Conservation (phyloP, 2,888 invertebrate species). For the Cryptocephalus primarius region DNA sequence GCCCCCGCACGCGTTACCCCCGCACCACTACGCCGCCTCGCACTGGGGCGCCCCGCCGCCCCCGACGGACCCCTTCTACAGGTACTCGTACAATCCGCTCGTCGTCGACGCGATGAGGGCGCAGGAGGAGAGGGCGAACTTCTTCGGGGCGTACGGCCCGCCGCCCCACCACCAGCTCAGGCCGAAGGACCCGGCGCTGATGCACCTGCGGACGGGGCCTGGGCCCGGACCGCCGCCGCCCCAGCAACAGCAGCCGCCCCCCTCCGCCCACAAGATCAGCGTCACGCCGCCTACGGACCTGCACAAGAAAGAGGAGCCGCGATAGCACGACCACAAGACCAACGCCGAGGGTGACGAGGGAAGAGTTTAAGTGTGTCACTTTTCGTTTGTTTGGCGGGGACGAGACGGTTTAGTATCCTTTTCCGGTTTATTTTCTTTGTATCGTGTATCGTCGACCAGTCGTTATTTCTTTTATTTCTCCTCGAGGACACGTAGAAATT, state of each 20-base stretch:
- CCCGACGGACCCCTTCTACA: constrained; percentile 43
- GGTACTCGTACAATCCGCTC: constrained; percentile 67
- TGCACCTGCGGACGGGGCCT: constrained; percentile 44
- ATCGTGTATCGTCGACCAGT: too few species aligned
- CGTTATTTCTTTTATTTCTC: too few species aligned
- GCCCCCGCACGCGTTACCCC: constrained; percentile 38
- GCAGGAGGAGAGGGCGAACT: constrained; percentile 72
- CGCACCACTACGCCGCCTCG: constrained; percentile 38
- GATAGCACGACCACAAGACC: constrained; percentile 37
- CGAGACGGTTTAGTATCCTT: too few species aligned
- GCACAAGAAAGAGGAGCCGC: constrained; percentile 51
- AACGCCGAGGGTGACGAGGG: constrained; percentile 9
- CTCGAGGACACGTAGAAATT: neutral
- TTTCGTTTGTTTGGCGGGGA: too few species aligned
- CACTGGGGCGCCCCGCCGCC: constrained; percentile 34
- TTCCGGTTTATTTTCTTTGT: too few species aligned
- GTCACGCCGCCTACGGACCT: constrained; percentile 49
- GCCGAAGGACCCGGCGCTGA: constrained; percentile 41
- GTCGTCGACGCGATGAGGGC: constrained; percentile 67
- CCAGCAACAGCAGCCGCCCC: constrained; percentile 28
- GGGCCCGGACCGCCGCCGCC: constrained; percentile 42
- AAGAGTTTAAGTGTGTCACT: neutral
- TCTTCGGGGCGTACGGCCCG: constrained; percentile 54
- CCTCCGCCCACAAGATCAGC: constrained; percentile 34
- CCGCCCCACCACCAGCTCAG: constrained; percentile 26